Evolutionary conservation across 1,140 invertebrate genomes (phyloP), one percentile per base, ranked within the genome.

Genomic region (Helicorthomorpha holstii): DNA sequence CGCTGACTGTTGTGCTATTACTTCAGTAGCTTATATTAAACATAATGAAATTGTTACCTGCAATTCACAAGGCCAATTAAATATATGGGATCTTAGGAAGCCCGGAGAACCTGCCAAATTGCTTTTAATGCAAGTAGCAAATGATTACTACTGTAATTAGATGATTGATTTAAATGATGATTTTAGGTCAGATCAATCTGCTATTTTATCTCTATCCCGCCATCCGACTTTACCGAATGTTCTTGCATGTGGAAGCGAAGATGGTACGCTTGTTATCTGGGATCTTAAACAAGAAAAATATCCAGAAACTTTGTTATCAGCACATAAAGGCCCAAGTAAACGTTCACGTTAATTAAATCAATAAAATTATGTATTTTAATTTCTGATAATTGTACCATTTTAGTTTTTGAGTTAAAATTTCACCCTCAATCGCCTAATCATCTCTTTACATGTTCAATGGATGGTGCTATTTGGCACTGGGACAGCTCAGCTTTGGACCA

Each of bases 381-480:
- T 53, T 16, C n/a, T 21, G 50, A 16, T 51, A 25, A 22, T 51
- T 49, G 19, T 21, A 52, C 50, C 34, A n/a, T 62, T 64, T 21
- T 63, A 73, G 70, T 91, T 12, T 80, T 74, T 44, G 85, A 90
- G 69, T 79, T 91, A 53, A 74, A 79, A 41, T 92, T 91, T 59
- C 85, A 92, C 66, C 81, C 78, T 7, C 77, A 79, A 47, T 75
- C 83, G 59, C 84, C 86, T 1, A 78, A 87, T 48, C 84, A 86
- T 69, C 60, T 91, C 1, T 82, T 88, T 56, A 84, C 82, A 1
- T 82, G 80, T 60, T 85, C 85, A 0, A 67, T 76, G 42, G 78
- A 77, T 55, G 87, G 88, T 2, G 81, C 88, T 65, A 64, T 91
- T 2, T 89, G 84, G 82, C 83, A 89, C 61, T 91, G 87, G 87